A percentile compares a stretch with the other conserved stretches of the same genome.
phyloP scores from a whole-genome alignment of 2,113 vertebrate genomes.

The Gambusia affinis region DNA sequence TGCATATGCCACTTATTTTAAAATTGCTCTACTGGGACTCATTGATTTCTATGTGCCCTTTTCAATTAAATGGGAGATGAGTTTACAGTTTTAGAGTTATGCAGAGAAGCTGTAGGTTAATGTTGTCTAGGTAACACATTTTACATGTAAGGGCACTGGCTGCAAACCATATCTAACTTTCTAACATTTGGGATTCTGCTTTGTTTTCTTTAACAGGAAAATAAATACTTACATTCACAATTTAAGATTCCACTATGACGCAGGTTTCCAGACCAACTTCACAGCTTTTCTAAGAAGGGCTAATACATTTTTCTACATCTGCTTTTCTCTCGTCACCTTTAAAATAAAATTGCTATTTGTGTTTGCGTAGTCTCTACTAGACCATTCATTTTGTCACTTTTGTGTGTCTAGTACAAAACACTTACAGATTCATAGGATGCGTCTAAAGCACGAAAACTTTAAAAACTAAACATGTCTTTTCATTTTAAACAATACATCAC shows the following conservation, averaged over 20 bases:
- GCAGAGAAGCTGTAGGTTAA: background rate
- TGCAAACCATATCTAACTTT: background rate
- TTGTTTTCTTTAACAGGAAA: background rate
- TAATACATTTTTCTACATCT: background rate
- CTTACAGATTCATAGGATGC: too few relatives aligned
- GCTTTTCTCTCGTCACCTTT: too few relatives aligned
- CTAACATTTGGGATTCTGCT: background rate
- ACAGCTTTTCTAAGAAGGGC: background rate
- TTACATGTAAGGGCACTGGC: background rate
- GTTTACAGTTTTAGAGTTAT: background rate
- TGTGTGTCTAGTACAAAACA: too few relatives aligned
- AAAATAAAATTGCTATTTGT: background rate
- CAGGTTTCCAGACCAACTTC: background rate
- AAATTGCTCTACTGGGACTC: constrained; percentile 33
- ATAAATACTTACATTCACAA: too few relatives aligned
- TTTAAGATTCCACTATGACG: too few relatives aligned
- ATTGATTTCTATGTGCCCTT: constrained; percentile 32
- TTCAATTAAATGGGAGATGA: constrained; percentile 24
- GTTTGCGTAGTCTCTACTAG: background rate
- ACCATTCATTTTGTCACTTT: background rate
- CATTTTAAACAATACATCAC: background rate
- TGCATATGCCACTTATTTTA: constrained; percentile 8
- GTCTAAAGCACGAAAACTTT: background rate
- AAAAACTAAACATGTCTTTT: too few relatives aligned
- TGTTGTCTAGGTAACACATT: background rate